These are phyloP conservation scores for Cerastis rubricosa DNA, from an alignment of 2,888 invertebrate genomes.

Conservation along the genomic window DNA sequence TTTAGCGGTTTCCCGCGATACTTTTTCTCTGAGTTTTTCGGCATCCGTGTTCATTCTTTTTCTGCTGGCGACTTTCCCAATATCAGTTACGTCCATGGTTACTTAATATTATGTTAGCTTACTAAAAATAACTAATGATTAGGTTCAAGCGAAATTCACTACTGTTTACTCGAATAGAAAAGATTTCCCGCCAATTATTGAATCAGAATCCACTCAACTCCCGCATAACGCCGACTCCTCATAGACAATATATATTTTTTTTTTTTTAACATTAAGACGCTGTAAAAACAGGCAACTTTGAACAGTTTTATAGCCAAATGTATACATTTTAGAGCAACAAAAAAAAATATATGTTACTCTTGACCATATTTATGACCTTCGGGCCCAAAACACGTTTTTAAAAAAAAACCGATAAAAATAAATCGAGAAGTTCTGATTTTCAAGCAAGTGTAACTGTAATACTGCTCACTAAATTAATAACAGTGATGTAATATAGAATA, in stretches of 20 bases:
- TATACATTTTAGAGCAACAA: too few species aligned
- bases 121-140: neutral
- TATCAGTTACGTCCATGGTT: slow-evolving; percentile 79
- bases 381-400: too few species aligned
- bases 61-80: slow-evolving; percentile 78
- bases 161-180: neutral
- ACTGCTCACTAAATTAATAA: too few species aligned
- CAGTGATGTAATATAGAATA: too few species aligned
- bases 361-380: too few species aligned
- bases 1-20: slow-evolving; percentile 80
- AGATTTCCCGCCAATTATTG: slow-evolving; percentile 34
- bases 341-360: too few species aligned
- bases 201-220: neutral
- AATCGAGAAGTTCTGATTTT: too few species aligned
- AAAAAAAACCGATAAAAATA: too few species aligned
- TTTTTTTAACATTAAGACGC: too few species aligned
- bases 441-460: too few species aligned
- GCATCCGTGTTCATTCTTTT: slow-evolving; percentile 80
- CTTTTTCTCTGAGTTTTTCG: slow-evolving; percentile 82
- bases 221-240: neutral
- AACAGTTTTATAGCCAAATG: too few species aligned
- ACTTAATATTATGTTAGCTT: neutral
- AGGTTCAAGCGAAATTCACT: neutral
- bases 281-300: too few species aligned
- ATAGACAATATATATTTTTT: slow-evolving; percentile 18